phyloP scores from a whole-genome alignment of 2,797 vertebrate species.

The Phataginus tetradactyla region DNA sequence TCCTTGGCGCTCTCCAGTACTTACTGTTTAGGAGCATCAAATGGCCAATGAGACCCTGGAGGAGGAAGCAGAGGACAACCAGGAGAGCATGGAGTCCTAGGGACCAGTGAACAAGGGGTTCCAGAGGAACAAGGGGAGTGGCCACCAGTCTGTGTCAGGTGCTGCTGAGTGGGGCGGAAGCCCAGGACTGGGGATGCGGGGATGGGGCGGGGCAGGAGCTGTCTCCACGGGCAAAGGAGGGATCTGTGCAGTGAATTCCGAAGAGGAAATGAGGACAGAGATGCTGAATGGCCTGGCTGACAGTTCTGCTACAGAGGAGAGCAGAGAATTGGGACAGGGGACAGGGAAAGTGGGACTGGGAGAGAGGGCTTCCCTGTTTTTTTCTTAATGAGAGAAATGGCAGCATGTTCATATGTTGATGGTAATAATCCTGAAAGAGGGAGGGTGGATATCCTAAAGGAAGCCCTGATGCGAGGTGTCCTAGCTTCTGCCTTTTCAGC shows the following conservation, averaged over 20 bases:
- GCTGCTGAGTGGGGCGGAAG: neutral
- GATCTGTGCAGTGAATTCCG: neutral
- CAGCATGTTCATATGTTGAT: no score
- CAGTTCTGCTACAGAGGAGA: neutral
- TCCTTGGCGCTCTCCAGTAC: neutral
- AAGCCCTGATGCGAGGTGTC: neutral
- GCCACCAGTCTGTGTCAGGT: neutral
- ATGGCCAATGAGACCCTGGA: neutral
- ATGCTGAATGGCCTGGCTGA: neutral
- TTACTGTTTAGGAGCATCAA: neutral
- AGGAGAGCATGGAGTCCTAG: no score
- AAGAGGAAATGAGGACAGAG: neutral
- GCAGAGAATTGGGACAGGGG: neutral
- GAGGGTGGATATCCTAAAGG: neutral
- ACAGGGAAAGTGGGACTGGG: neutral
- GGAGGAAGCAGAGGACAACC: neutral
- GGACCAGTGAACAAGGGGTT: neutral
- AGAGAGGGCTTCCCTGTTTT: neutral
- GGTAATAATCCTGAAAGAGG: neutral
- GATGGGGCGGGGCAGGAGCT: neutral
- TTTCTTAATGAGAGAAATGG: neutral
- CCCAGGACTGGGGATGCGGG: neutral
- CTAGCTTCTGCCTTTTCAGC: fast-evolving
- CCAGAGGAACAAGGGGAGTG: neutral
- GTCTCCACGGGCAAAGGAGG: neutral